These are phyloP conservation scores for Caenorhabditis afra DNA, from an alignment of 2,888 invertebrate species.

Conservation along the genomic window DNA sequence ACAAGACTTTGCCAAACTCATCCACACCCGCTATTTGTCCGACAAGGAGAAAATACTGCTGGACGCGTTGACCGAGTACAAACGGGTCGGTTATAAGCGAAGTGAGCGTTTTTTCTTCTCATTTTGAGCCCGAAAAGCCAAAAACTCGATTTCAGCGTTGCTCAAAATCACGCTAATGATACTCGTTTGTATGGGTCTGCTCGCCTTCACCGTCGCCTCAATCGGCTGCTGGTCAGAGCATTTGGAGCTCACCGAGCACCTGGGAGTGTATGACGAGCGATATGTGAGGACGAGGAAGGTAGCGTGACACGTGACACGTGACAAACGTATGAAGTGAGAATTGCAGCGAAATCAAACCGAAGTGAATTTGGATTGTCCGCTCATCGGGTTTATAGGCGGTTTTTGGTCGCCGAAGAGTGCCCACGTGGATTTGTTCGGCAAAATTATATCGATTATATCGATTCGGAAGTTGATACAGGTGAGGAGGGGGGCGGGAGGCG, in stretches of 20 bases:
- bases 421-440: conserved; percentile 53
- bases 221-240: conserved; percentile 59
- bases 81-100: conserved; percentile 54
- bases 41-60: conserved; percentile 51
- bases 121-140: too few species aligned
- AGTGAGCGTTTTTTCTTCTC: too few species aligned
- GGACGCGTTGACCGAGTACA: conserved; percentile 49
- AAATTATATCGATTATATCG: conserved; percentile 57
- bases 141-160: conserved; percentile 28
- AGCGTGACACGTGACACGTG: too few species aligned
- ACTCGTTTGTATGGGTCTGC: conserved; percentile 32
- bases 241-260: conserved; percentile 51
- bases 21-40: conserved; percentile 40
- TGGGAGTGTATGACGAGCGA: conserved; percentile 55
- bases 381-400: conserved; percentile 39
- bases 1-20: conserved; percentile 45
- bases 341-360: conserved; percentile 43
- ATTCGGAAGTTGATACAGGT: conserved; percentile 57
- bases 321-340: too few species aligned
- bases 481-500: too few species aligned
- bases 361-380: conserved; percentile 46
- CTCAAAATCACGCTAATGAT: conserved; percentile 38
- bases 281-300: conserved; percentile 54
- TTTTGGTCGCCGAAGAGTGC: conserved; percentile 54
- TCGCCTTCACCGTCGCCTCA: conserved; percentile 51